Percentiles rank a stretch among this genome's conserved stretches.
phyloP scores from a whole-genome alignment of 2,888 invertebrate genomes.

The Orthonychiurus folsomi region DNA sequence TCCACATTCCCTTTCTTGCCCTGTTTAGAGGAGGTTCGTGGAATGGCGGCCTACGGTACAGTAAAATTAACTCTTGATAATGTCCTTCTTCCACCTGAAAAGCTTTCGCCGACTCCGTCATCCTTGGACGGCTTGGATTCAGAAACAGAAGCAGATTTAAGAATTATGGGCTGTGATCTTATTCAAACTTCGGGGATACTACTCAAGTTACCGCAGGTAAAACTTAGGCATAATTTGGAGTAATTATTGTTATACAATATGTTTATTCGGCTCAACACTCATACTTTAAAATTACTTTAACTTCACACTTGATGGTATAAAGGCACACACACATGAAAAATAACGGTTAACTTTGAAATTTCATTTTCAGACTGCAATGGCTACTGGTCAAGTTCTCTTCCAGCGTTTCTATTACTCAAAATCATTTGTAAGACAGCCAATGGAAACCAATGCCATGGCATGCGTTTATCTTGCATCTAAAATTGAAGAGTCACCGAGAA shows the following conservation, averaged over 20 bases:
- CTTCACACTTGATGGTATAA: too few species aligned
- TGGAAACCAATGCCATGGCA: slow-evolving; percentile 98
- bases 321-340: too few species aligned
- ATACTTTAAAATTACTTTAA: too few species aligned
- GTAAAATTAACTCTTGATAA: slow-evolving; percentile 85
- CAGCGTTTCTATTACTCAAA: slow-evolving; percentile 98
- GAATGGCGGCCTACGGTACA: slow-evolving; percentile 64
- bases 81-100: slow-evolving; percentile 78
- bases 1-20: too few species aligned
- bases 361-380: slow-evolving; percentile 83
- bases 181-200: slow-evolving; percentile 97
- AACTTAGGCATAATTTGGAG: too few species aligned
- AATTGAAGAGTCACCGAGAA: slow-evolving; percentile 94
- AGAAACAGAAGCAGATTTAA: slow-evolving; percentile 83
- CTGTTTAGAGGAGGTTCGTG: too few species aligned
- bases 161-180: slow-evolving; percentile 92
- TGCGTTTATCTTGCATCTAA: slow-evolving; percentile 95
- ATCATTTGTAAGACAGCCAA: slow-evolving; percentile 91
- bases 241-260: too few species aligned
- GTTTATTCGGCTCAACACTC: too few species aligned
- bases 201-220: slow-evolving; percentile 84
- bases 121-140: slow-evolving; percentile 81
- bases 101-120: slow-evolving; percentile 82
- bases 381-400: slow-evolving; percentile 94
- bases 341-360: too few species aligned